phyloP scores from a whole-genome alignment of 2,888 invertebrate species.

The Calameuta filiformis region DNA sequence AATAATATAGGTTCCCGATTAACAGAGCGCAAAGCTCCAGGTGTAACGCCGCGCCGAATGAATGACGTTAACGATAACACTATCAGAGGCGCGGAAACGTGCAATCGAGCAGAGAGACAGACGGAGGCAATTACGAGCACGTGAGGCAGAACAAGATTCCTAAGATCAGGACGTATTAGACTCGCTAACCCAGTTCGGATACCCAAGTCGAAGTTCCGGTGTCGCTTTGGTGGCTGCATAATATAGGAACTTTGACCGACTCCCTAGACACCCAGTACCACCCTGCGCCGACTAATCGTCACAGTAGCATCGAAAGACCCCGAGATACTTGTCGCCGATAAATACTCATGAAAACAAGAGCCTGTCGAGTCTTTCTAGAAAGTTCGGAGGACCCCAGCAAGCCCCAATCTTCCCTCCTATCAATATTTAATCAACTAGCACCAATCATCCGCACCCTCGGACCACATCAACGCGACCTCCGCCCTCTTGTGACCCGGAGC shows the following conservation, averaged over 20 bases:
- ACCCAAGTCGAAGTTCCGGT: not conserved
- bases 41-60: conserved; percentile 43
- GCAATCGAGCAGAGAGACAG: not conserved
- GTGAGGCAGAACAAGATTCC: not conserved
- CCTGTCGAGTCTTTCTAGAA: not conserved
- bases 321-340: not conserved
- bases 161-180: not conserved
- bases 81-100: not conserved
- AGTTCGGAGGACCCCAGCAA: not conserved
- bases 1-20: conserved; percentile 59
- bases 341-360: not conserved
- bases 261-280: not conserved
- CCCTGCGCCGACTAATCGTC: not conserved
- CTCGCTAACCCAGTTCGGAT: not conserved
- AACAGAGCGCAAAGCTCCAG: conserved; percentile 59
- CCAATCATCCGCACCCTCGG: not conserved
- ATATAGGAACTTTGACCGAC: not conserved
- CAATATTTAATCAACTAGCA: not conserved
- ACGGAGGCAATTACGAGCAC: not conserved
- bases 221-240: not conserved
- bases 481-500: not conserved
- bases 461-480: not conserved
- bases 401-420: not conserved
- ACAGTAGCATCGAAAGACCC: not conserved
- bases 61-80: conserved; percentile 33